A percentile compares a stretch with the other conserved stretches of the same genome.
Evolutionary conservation across 2,888 invertebrate genomes (phyloP).

Genomic region (Epinotia brunnichana): DNA sequence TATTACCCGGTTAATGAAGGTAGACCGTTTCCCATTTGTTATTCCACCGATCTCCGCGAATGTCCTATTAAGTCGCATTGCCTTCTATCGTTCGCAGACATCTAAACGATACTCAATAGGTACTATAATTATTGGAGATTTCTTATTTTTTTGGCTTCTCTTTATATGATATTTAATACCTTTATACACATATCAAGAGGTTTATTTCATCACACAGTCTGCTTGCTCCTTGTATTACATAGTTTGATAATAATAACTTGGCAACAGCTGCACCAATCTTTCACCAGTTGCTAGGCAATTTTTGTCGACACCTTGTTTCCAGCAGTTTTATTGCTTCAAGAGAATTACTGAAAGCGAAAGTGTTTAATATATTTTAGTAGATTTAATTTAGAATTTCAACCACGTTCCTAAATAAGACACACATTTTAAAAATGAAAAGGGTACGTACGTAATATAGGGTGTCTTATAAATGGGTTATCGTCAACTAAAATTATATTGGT

Average conservation of each 20-base stretch:
- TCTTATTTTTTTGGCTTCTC: not conserved
- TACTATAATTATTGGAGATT: constrained; percentile 8
- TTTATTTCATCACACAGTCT: not conserved
- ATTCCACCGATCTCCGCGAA: constrained; percentile 13
- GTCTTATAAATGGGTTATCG: constrained; percentile 7
- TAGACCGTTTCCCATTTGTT: constrained; percentile 25
- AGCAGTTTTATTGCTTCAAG: too few relatives aligned
- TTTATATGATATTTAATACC: not conserved
- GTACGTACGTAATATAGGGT: constrained; percentile 17
- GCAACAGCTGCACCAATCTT: not conserved
- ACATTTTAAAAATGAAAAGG: constrained; percentile 11
- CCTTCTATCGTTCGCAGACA: constrained; percentile 22
- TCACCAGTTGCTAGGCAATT: not conserved
- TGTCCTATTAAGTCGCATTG: constrained; percentile 12
- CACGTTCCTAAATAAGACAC: constrained; percentile 12
- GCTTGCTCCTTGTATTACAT: not conserved
- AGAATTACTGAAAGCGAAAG: not conserved
- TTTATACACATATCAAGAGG: not conserved
- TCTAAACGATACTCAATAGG: constrained; percentile 20
- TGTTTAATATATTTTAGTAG: not conserved
- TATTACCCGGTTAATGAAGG: constrained; percentile 25
- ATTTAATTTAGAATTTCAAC: constrained; percentile 4
- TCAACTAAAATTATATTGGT: constrained; percentile 5
- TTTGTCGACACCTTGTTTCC: too few relatives aligned
- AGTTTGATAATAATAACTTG: not conserved